Base-by-base conservation (phyloP, 2,888 invertebrate genomes). In the Platerodrilus igneus region DNA sequence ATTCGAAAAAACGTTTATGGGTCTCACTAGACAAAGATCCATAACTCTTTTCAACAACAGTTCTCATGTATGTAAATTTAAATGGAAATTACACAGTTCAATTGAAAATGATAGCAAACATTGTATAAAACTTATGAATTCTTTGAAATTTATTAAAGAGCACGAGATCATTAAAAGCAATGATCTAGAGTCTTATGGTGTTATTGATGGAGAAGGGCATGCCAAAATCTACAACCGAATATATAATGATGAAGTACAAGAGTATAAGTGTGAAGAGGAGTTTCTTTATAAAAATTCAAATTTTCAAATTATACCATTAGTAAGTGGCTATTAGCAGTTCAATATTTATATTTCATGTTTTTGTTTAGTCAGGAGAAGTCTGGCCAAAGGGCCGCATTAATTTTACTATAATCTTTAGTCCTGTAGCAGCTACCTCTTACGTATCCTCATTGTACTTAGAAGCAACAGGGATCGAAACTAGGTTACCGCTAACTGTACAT, bases 1-100 rank as follows among this genome's bases (percentile, higher is more conserved):
- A 45, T 76, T 82, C 52, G 64, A 70, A 3, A 74, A 78, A 27
- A 78, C 79, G 0, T 81, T 70, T 51, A 71, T 78, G 36, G 76
- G 75, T 3, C 66, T 81, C 62, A 70, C 72, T 29, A 70, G 72
- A 8, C 71, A 74, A 37, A 68, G 70, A 46, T 64, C 62, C 0
- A 59, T 79, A 13, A 72, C 71, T 47, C 67, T 81, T 28, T 59
- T 59, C 9, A 81, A 81, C 55, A 71, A 71, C 43, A 78, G 78
- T 8, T 60, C 73, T 16, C 71, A 74, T 47, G 22, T 69, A 3
- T 63, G 78, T 2, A 69, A 72, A 0, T 81, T 73, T 50, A 67
- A 72, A 51, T 81, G 80, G 71, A 76, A 77, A 70, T 68, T 69
- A 45, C 71, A 75, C 47, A 65, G 70, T 20, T 68, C 59, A 16